Conservation (phyloP, 35 echinoderm and acorn worm species). For the Nesometra sesokonis region DNA sequence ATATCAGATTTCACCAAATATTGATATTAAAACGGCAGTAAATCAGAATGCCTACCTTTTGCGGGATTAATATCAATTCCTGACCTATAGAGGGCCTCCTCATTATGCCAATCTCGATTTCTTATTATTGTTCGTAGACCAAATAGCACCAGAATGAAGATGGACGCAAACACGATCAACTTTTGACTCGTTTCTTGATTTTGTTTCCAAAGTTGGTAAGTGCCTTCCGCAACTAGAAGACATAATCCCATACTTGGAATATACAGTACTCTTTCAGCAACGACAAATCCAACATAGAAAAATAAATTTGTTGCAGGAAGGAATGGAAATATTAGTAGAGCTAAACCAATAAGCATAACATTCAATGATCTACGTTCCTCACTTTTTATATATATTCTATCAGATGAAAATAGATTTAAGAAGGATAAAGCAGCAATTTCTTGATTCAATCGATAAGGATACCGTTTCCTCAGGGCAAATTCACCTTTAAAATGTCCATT, state of each 20-base stretch:
- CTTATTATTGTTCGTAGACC: constrained; percentile 51
- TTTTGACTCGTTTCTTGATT: background rate
- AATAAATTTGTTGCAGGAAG: constrained; percentile 82
- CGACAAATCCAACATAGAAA: constrained; percentile 91
- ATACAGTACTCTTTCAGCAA: constrained; percentile 86
- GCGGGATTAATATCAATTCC: constrained; percentile 81
- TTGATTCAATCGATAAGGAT: background rate
- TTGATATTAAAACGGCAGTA: background rate
- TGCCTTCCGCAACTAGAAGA: constrained; percentile 35
- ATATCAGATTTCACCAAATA: background rate
- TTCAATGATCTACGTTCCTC: constrained; percentile 30
- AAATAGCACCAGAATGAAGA: constrained; percentile 34
- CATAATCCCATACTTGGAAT: constrained; percentile 94
- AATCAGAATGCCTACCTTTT: constrained; percentile 54
- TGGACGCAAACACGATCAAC: constrained; percentile 11
- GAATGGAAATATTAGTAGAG: constrained; percentile 73
- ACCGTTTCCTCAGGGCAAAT: background rate
- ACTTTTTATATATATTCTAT: background rate
- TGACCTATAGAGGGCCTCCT: constrained; percentile 73
- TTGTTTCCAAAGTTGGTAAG: constrained; percentile 26
- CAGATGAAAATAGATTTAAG: background rate
- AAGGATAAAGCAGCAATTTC: background rate
- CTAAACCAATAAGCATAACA: constrained; percentile 45
- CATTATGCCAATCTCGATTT: constrained; percentile 82
- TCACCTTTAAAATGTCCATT: background rate